Percentiles rank a stretch among this genome's conserved stretches.
phyloP scores from a whole-genome alignment of 2,888 invertebrate species.

The Nematopogon swammerdamellus region DNA sequence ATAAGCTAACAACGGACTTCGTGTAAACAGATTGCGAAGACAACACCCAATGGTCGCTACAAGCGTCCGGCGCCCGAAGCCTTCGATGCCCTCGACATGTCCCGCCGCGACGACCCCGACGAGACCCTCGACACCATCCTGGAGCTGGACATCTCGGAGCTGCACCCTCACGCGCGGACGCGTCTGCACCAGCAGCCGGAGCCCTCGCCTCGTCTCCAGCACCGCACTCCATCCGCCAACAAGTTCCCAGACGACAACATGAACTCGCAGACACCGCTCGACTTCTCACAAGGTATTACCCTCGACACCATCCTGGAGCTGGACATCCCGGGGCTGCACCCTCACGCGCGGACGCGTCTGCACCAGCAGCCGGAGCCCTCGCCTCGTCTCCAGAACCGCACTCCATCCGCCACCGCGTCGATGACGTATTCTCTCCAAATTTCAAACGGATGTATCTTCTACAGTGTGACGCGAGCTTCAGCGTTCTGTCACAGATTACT shows the following conservation, averaged over 20 bases:
- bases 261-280: slow-evolving; percentile 28
- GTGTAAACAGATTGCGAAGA: slow-evolving; percentile 22
- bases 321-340: slow-evolving; percentile 15
- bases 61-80: slow-evolving; percentile 23
- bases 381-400: slow-evolving; percentile 11
- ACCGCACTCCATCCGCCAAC: slow-evolving; percentile 22
- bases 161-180: slow-evolving; percentile 24
- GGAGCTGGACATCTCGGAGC: slow-evolving; percentile 17
- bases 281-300: slow-evolving; percentile 14
- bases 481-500: too few species aligned
- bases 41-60: slow-evolving; percentile 39
- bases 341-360: slow-evolving; percentile 28
- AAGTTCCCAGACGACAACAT: slow-evolving; percentile 48
- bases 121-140: slow-evolving; percentile 29
- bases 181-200: slow-evolving; percentile 20
- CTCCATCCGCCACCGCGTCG: slow-evolving; percentile 28
- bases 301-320: slow-evolving; percentile 27
- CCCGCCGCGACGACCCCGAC: slow-evolving; percentile 30
- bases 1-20: too few species aligned
- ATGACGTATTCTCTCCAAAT: too few species aligned
- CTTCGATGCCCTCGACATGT: slow-evolving; percentile 34
- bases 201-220: slow-evolving; percentile 11
- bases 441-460: too few species aligned
- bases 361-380: slow-evolving; percentile 17
- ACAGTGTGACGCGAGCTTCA: too few species aligned